phyloP scores from a whole-genome alignment of 2,113 vertebrate genomes.

The Zosterops pallidus region DNA sequence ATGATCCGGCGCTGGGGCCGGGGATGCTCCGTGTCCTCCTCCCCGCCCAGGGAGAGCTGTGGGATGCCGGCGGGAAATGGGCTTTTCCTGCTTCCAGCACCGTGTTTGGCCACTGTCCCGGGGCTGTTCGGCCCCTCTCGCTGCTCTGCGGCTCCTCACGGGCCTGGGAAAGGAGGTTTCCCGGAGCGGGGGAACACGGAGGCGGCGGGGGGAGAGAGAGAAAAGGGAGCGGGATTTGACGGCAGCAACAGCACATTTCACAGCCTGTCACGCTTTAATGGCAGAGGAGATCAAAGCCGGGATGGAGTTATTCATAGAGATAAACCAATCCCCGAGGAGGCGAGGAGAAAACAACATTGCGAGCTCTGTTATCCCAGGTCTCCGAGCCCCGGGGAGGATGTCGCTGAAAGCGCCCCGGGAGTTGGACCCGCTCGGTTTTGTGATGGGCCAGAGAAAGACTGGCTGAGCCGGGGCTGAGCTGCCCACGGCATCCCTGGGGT shows the following conservation, averaged over 20 bases:
- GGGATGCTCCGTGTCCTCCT: not conserved
- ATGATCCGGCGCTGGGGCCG: not conserved
- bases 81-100: not conserved
- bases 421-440: not conserved
- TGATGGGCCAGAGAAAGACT: not conserved
- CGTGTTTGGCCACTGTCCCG: not conserved
- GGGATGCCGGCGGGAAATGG: too few relatives aligned
- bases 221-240: constrained; percentile 32
- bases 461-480: not conserved
- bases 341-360: constrained; percentile 55
- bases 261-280: constrained; percentile 65
- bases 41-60: accelerated
- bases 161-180: not conserved
- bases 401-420: not conserved
- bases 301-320: constrained; percentile 65
- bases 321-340: constrained; percentile 63
- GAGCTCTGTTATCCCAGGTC: constrained; percentile 39
- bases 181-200: constrained; percentile 31
- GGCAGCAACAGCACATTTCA: constrained; percentile 56
- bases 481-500: accelerated
- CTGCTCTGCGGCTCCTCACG: not conserved
- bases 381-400: not conserved
- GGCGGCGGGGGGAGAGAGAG: not conserved
- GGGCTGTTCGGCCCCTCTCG: not conserved
- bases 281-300: constrained; percentile 66